Conservation (phyloP, 2,797 vertebrate genomes). For the Smutsia temminckii region DNA sequence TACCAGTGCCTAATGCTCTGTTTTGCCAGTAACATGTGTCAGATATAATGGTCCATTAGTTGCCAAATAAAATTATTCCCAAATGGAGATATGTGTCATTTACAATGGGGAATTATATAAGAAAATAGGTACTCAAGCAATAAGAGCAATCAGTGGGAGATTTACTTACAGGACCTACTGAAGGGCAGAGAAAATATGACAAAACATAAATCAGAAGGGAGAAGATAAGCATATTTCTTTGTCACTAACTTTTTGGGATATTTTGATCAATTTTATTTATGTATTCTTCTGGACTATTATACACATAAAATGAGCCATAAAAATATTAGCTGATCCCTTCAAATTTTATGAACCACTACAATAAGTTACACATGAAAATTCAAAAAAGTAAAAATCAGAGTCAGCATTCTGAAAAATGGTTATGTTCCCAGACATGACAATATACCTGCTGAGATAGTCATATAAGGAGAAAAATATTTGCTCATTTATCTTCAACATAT, state of each 20-base stretch:
- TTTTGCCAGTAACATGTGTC: background rate
- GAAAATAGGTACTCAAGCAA: slow-evolving; percentile 2
- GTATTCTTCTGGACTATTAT: background rate
- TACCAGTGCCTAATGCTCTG: background rate
- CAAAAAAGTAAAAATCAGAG: background rate
- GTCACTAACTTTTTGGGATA: background rate
- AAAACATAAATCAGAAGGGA: background rate
- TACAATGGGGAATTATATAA: background rate
- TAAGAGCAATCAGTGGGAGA: background rate
- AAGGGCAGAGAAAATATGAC: background rate
- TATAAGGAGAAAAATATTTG: background rate
- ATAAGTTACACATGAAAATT: background rate
- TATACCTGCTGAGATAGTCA: background rate
- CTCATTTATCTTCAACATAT: background rate
- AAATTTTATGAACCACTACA: background rate
- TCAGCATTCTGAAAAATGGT: background rate
- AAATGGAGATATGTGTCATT: slow-evolving; percentile 31
- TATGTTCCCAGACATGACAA: background rate
- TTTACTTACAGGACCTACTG: background rate
- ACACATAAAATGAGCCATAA: background rate
- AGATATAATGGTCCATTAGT: background rate
- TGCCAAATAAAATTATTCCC: slow-evolving; percentile 26
- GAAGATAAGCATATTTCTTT: background rate
- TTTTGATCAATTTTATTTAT: background rate
- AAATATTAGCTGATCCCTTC: background rate